Evolutionary conservation across 2,888 invertebrate species (phyloP).

Genomic region (Dynastes maya): DNA sequence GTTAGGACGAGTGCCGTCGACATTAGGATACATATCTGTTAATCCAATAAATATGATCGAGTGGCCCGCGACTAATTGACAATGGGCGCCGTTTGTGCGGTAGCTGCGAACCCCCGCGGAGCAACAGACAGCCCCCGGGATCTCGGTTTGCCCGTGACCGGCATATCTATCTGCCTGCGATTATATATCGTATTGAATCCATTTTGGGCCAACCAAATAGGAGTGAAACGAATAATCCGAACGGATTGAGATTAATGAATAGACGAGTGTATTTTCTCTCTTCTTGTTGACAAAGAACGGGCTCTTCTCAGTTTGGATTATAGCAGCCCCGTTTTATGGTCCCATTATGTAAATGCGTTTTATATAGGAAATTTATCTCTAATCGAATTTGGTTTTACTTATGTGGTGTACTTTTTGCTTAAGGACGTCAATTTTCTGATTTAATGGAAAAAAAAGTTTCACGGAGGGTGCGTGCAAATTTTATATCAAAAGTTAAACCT

Average conservation of each 20-base stretch:
- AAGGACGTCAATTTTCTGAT: too few relatives aligned
- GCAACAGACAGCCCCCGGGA: slow-evolving; percentile 56
- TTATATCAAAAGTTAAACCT: too few relatives aligned
- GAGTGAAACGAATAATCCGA: slow-evolving; percentile 31
- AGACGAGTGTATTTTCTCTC: slow-evolving; percentile 6
- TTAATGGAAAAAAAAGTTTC: too few relatives aligned
- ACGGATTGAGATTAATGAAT: slow-evolving; percentile 49
- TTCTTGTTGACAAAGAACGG: neutral
- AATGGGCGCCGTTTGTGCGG: slow-evolving; percentile 61
- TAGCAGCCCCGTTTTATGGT: slow-evolving; percentile 13
- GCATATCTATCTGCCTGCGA: neutral
- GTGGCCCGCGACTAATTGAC: slow-evolving; percentile 66
- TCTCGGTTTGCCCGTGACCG: slow-evolving; percentile 48
- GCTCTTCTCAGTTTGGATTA: neutral
- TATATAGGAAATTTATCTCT: neutral
- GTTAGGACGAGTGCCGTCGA: slow-evolving; percentile 61
- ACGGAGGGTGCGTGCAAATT: too few relatives aligned
- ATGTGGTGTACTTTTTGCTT: neutral
- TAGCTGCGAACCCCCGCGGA: slow-evolving; percentile 61
- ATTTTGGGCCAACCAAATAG: neutral
- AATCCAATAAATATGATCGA: slow-evolving; percentile 68
- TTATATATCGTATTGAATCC: slow-evolving; percentile 14
- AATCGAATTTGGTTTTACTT: neutral
- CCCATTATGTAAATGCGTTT: slow-evolving; percentile 28
- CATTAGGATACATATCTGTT: slow-evolving; percentile 67